Evolutionary conservation across 2,888 invertebrate genomes (phyloP), one percentile per base, ranked within the genome.

Genomic region (Mythimna ferrago): DNA sequence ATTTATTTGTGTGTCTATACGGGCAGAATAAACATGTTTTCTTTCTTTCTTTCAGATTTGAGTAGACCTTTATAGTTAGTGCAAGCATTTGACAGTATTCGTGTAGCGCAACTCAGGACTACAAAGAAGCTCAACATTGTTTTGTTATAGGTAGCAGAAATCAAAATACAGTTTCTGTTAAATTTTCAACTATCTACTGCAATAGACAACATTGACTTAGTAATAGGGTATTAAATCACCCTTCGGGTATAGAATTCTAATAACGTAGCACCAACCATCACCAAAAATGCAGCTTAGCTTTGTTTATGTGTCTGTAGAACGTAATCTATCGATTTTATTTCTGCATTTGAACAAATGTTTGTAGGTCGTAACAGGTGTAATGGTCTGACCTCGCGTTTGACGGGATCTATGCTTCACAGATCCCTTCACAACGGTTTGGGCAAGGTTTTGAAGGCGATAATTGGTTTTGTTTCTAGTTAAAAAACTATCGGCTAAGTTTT

Each of bases 341-440:
- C 32, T 57, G 3, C 32, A 16, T 32, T 57, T 32, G 7, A 32
- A 35, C 19, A 2, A 51, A 19, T 48, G 16, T 44, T 19, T 61
- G 26, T 44, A 65, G 56, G 26, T 56, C 11, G 56, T 21, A n/a
- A 16, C 6, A 19, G 32, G 6, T 63, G 11, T 35, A 7, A 51
- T 63, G 51, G 66, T 57, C 66, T 69, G 83, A 58, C 87, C 82
- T 82, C 84, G 81, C 73, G 63, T 73, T 67, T 72, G 64, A 71
- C 78, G 79, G 89, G 89, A 90, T 88, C 68, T 82, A 87, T 82
- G 87, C 85, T 78, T 78, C 79, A 76, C 68, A 78, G 76, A 72
- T 70, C 87, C 89, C 78, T 85, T 89, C 85, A 88, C 88, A 69
- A 53, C 68, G 57, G 35, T 60, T 71, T 64, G n/a, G 14, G 11